Evolutionary conservation across 2,888 invertebrate genomes (phyloP), one percentile per base, ranked within the genome.

Genomic region (Drosophila nigritarsus): DNA sequence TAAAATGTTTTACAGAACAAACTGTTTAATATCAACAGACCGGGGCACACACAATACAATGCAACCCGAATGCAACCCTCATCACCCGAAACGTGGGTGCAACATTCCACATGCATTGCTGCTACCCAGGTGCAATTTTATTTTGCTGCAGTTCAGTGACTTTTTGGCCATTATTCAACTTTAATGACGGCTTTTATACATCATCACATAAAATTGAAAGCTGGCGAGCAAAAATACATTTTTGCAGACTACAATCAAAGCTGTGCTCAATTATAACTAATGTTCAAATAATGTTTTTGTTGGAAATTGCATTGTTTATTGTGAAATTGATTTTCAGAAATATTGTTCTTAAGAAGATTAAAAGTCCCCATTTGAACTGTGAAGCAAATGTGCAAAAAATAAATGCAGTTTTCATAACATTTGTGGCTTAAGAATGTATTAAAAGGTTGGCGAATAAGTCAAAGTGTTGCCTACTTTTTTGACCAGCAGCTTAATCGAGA

Each of bases 1-100:
- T 83, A 65, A 58, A 83, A 87, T 83, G 76, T 70, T 73, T 74
- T 73, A 50, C 54, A 73, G 66, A 69, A 30, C 62, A 49, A 72
- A 72, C 72, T 72, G 77, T 73, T 80, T 68, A 78, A 80, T 80
- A 76, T 64, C 77, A 61, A 76, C 53, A 63, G 50, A 38, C 15
- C n/a, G 48, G 51, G 20, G 38, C 53, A 54, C 54, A 54, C 53
- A 54, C 54, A 54, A 53, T 13, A 54, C 18, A 64, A 54, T 38
- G 18, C 9, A 32, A 49, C 45, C 3, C 45, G 5, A 36, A 32
- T 32, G 32, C 32, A 32, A 32, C 3, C 32, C 18, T 18, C 32
- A 40, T n/a, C 40, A 38, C 4, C 32, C 18, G 9, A 5, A 36
- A 24, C 27, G 24, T 24, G 24, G 24, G 29, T 15, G 29, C 30